phyloP scores from a whole-genome alignment of 53 echinoderm and acorn worm genomes.

The Mesocentrotus franciscanus region DNA sequence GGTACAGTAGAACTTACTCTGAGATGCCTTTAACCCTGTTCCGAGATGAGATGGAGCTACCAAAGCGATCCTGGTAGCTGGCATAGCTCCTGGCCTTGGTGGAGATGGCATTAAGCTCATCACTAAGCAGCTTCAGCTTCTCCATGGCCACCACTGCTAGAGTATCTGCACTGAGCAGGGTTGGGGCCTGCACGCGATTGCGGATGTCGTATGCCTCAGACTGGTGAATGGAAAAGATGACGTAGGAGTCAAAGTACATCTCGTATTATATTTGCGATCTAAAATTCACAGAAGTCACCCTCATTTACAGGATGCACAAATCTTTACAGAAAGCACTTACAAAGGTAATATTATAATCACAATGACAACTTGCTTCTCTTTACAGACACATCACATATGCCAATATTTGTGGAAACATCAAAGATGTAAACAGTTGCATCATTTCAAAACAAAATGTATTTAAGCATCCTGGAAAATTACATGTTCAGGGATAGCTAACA shows the following conservation, averaged over 20 bases:
- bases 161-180: constrained; percentile 90
- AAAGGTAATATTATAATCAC: no score
- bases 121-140: constrained; percentile 90
- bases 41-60: constrained; percentile 92
- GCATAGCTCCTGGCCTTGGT: constrained; percentile 96
- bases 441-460: no score
- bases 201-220: constrained; percentile 92
- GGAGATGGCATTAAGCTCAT: constrained; percentile 80
- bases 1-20: constrained; percentile 76
- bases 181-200: constrained; percentile 86
- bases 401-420: no score
- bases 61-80: constrained; percentile 98
- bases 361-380: no score
- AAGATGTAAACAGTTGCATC: no score
- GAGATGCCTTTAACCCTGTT: constrained; percentile 76
- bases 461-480: no score
- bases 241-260: background rate
- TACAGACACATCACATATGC: no score
- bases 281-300: no score
- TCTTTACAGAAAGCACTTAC: no score
- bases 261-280: no score
- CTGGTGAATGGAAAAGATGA: constrained; percentile 43
- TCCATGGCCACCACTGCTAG: constrained; percentile 92
- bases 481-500: no score
- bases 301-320: no score